Percentiles rank a stretch among this genome's conserved stretches.
Evolutionary conservation across 2,888 invertebrate species (phyloP).

Genomic region (Herminia tarsipennalis): DNA sequence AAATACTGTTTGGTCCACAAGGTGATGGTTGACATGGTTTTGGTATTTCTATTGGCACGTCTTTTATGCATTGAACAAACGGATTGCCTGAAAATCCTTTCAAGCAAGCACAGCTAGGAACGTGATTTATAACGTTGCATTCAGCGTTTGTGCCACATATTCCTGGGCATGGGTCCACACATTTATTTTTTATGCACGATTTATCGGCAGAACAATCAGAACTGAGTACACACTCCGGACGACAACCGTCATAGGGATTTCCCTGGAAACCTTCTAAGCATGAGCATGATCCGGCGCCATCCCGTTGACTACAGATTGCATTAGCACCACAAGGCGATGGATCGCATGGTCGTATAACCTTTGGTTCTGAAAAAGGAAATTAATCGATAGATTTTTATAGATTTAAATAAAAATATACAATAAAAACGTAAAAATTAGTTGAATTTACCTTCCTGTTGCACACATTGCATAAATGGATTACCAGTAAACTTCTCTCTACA

Average conservation of each 20-base stretch:
- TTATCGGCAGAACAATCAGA: constrained; percentile 94
- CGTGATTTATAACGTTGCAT: constrained; percentile 93
- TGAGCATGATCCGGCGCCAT: constrained; percentile 92
- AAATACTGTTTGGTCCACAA: constrained; percentile 92
- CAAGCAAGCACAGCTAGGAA: constrained; percentile 93
- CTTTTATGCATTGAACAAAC: constrained; percentile 71
- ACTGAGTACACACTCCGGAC: constrained; percentile 94
- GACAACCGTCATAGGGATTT: constrained; percentile 94
- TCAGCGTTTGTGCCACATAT: constrained; percentile 93
- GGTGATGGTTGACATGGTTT: constrained; percentile 91
- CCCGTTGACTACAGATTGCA: constrained; percentile 91
- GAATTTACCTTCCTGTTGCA: constrained; percentile 82
- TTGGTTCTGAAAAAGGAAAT: constrained; percentile 75
- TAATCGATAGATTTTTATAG: not conserved
- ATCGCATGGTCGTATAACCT: constrained; percentile 90
- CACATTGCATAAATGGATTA: constrained; percentile 93
- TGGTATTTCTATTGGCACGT: constrained; percentile 62
- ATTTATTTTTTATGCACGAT: constrained; percentile 93
- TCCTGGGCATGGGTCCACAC: constrained; percentile 94
- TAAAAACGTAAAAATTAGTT: not conserved
- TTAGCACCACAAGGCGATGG: constrained; percentile 95
- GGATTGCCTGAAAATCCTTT: constrained; percentile 92
- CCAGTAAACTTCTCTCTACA: constrained; percentile 92
- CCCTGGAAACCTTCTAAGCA: constrained; percentile 93
- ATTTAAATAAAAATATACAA: not conserved